Evolutionary conservation across 2,888 invertebrate genomes (phyloP), one percentile per base, ranked within the genome.

Genomic region (Agrochola litura): DNA sequence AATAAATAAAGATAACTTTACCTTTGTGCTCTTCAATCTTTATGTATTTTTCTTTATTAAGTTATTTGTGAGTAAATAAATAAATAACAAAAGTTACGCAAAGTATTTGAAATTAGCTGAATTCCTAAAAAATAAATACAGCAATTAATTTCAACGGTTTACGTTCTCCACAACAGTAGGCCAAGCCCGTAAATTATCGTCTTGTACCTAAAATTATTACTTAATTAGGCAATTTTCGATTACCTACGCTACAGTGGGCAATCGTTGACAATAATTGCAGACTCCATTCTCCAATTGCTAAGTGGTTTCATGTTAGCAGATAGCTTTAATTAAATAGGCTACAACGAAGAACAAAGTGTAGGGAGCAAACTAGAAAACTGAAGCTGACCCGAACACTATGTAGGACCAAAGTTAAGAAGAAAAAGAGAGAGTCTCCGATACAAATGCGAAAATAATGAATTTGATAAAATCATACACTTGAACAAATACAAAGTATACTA

Each of bases 231-330:
- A 68, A 71, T 69, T 66, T 84, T 49, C 37, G 46, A 61, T 46
- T 70, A 78, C 37, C 54, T 52, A 22, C 43, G 22, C 43, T 37
- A 58, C 9, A 25, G 71, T 16, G 14, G 41, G 64, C 30, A 69
- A 82, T 64, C 77, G 52, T 76, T 82, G 22, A 64, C 58, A 76
- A 64, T 83, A 70, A 82, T 77, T 63, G 46, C 25, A 61, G 46
- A 19, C 60, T 54, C n/a, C 49, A 63, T 43, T 76, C 54, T 67
- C 25, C 30, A 30, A 56, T 4, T 49, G 1, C 60, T 61, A 14
- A 58, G 5, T 25, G 14, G 56, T n/a, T 80, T 30, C 8, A 81
- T 12, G 10, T 64, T 58, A 19, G 19, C 37, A 10, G 49, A 25
- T 37, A n/a, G 22, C n/a, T 64, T 41, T n/a, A 43, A 52, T 41